phyloP scores from a whole-genome alignment of 2,888 invertebrate genomes.

The Bombyx huttoni region DNA sequence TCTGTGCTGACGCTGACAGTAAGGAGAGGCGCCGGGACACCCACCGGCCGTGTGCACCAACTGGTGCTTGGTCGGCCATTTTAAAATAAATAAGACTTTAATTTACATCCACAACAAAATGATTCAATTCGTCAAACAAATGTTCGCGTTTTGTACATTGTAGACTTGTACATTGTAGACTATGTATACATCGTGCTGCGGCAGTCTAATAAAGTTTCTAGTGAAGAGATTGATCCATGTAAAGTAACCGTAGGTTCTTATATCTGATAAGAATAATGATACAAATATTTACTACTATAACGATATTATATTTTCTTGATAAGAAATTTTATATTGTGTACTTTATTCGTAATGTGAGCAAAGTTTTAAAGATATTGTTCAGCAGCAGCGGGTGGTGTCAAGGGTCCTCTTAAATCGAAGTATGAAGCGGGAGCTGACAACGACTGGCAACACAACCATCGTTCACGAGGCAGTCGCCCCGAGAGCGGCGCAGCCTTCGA shows the following conservation, averaged over 20 bases:
- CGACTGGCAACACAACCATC: no score
- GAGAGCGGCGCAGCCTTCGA: no score
- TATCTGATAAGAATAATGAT: neutral
- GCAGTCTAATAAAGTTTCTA: neutral
- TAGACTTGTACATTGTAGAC: neutral
- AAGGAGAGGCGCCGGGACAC: no score
- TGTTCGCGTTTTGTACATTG: constrained; percentile 1
- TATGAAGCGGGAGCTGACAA: no score
- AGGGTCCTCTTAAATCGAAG: no score
- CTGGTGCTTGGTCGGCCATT: neutral
- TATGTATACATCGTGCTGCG: neutral
- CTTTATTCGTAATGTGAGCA: no score
- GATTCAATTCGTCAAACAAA: constrained; percentile 1
- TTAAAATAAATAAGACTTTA: neutral
- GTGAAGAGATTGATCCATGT: neutral
- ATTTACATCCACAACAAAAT: constrained; percentile 1
- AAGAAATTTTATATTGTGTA: no score
- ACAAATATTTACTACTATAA: neutral
- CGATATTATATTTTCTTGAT: neutral
- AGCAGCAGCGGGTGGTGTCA: neutral
- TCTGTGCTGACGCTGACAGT: no score
- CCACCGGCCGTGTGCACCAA: no score
- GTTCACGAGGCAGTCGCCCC: no score
- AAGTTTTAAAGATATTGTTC: neutral
- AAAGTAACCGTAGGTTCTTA: neutral